Evolutionary conservation across 1,140 invertebrate genomes (phyloP), one percentile per base, ranked within the genome.

Genomic region (Caenorhabditis brenneri): DNA sequence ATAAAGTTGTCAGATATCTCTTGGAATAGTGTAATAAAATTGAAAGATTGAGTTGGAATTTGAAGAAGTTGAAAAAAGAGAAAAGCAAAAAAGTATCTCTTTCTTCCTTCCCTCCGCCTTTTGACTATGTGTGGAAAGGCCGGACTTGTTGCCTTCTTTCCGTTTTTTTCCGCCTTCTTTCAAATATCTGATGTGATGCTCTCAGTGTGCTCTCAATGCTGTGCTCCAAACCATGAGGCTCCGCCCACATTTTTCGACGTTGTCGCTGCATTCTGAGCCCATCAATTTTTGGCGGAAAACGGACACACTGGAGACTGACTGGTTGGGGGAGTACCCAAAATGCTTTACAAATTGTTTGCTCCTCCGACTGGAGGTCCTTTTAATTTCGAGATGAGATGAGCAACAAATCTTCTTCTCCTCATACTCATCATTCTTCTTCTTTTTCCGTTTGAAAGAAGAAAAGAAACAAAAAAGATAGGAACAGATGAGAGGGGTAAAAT

Each of bases 111-210:
- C 33, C 42, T n/a, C 65, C 16, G 3, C 65, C 24, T 22, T 74
- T 74, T 74, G 65, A 74, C 65, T 74, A 74, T 74, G 65, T 42
- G 65, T 74, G 65, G 65, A 74, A 74, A 74, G 65, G 65, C 65
- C 58, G 29, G 65, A 5, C 65, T 74, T 74, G 65, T 74, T 74
- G 65, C 65, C 36, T 74, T 74, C 36, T 74, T 74, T 42, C 65
- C 33, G 29, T 65, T 65, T 65, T n/a, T 58, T 33, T 58, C 31
- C 58, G 29, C 31, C 65, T 24, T 74, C 36, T 74, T 74, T 74
- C 65, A 74, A 74, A 74, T 74, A 74, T 74, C 65, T 74, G 65
- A 74, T 74, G 65, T 74, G 65, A 74, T 74, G 65, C 65, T 74
- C 65, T 74, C 65, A 74, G 36, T 74, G 65, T 42, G 65, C 65